Evolutionary conservation across 1,140 invertebrate genomes (phyloP).

Genomic region (Lepidotrigona ventralis): DNA sequence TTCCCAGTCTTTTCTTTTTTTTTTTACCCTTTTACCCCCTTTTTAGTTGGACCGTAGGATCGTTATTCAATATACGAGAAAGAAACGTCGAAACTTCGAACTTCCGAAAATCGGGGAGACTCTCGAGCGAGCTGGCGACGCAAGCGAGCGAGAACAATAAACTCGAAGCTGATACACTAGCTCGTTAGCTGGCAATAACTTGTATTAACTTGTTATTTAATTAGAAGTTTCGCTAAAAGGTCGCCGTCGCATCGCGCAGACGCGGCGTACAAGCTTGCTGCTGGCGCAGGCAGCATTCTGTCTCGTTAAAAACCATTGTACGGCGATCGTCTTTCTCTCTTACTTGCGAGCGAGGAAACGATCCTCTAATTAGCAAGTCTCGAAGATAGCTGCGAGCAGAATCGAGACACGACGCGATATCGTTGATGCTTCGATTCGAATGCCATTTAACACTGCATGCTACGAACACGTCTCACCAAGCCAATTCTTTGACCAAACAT

Average conservation of each 20-base stretch:
- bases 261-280: background rate
- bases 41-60: too few relatives aligned
- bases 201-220: slow-evolving; percentile 35
- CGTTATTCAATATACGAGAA: background rate
- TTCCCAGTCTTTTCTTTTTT: too few relatives aligned
- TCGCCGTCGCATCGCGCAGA: background rate
- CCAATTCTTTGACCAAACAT: background rate
- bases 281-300: background rate
- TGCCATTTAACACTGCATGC: background rate
- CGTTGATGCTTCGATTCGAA: background rate
- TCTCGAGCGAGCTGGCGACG: background rate
- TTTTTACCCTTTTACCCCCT: too few relatives aligned
- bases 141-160: slow-evolving; percentile 11
- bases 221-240: slow-evolving; percentile 24
- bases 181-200: slow-evolving; percentile 25
- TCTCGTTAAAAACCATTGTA: slow-evolving; percentile 31
- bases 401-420: background rate
- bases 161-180: background rate
- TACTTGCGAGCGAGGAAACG: background rate
- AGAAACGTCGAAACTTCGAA: background rate
- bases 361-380: slow-evolving; percentile 24
- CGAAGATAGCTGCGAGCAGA: background rate
- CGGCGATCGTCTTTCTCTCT: background rate
- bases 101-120: background rate
- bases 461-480: background rate